These are phyloP conservation scores for Chrysodeixis includens DNA, from an alignment of 2,888 invertebrate species.

Conservation along the genomic window DNA sequence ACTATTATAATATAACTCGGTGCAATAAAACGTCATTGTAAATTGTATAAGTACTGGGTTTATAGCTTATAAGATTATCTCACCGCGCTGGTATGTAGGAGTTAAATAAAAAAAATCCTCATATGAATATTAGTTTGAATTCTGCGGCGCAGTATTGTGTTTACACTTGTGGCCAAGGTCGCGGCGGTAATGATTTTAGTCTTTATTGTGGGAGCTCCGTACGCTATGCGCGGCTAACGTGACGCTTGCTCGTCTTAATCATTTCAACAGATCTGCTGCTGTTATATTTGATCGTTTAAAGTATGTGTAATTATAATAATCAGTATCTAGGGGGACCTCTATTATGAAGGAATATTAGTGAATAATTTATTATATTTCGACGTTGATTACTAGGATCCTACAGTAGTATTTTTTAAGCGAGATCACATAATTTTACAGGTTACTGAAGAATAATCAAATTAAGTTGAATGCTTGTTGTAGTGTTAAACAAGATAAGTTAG, in stretches of 20 bases:
- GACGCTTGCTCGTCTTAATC: slow-evolving; percentile 34
- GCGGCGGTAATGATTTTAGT: slow-evolving; percentile 52
- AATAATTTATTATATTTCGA: background rate
- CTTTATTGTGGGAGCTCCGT: slow-evolving; percentile 43
- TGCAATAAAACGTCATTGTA: slow-evolving; percentile 26
- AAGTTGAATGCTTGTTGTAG: no score
- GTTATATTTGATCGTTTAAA: slow-evolving; percentile 22
- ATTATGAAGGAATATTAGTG: background rate
- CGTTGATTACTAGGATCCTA: background rate
- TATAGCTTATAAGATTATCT: slow-evolving; percentile 52
- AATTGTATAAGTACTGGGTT: slow-evolving; percentile 31
- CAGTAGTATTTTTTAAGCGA: no score
- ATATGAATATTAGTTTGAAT: slow-evolving; percentile 53
- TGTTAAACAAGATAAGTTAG: background rate
- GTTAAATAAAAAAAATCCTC: slow-evolving; percentile 40
- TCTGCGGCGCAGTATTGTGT: slow-evolving; percentile 55
- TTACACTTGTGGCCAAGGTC: slow-evolving; percentile 53
- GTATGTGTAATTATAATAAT: background rate
- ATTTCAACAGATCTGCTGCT: slow-evolving; percentile 36
- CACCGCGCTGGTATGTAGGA: slow-evolving; percentile 45
- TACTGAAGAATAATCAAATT: no score
- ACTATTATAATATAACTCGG: slow-evolving; percentile 24
- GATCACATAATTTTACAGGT: background rate
- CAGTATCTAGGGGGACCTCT: background rate
- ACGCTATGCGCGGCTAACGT: slow-evolving; percentile 27